phyloP scores from a whole-genome alignment of 2,888 invertebrate genomes.

The Furcula furcula region DNA sequence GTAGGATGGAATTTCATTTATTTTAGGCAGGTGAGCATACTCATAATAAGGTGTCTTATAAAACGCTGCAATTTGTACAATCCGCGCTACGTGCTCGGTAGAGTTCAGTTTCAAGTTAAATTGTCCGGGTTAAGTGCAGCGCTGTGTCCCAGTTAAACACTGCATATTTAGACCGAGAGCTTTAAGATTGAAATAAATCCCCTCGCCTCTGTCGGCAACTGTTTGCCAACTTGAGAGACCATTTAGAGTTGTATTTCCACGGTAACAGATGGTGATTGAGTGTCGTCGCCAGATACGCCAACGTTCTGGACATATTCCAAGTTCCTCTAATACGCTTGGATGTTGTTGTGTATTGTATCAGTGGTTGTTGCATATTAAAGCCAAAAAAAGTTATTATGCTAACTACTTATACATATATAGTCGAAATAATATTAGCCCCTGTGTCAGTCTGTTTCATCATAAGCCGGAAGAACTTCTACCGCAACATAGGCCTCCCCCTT shows the following conservation, averaged over 20 bases:
- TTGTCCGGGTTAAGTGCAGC: constrained; percentile 14
- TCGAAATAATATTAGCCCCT: too few relatives aligned
- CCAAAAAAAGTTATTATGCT: too few relatives aligned
- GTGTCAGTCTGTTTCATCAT: too few relatives aligned
- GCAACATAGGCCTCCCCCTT: too few relatives aligned
- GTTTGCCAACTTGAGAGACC: constrained; percentile 18
- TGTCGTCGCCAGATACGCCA: constrained; percentile 15
- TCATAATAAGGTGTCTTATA: too few relatives aligned
- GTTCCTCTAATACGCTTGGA: too few relatives aligned
- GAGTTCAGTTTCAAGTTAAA: constrained; percentile 3
- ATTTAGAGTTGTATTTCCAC: constrained; percentile 20
- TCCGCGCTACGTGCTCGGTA: neutral
- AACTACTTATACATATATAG: too few relatives aligned
- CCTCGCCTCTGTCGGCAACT: constrained; percentile 14
- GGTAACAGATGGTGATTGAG: constrained; percentile 13
- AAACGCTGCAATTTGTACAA: neutral
- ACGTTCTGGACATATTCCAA: constrained; percentile 1
- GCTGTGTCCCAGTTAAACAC: constrained; percentile 13
- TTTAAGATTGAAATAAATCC: constrained; percentile 25
- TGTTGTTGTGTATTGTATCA: too few relatives aligned
- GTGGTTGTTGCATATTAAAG: too few relatives aligned
- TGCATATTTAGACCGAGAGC: constrained; percentile 18
- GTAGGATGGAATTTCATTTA: too few relatives aligned
- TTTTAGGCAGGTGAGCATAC: too few relatives aligned
- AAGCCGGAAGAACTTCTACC: too few relatives aligned